phyloP scores from a whole-genome alignment of 2,113 vertebrate genomes.

The Daboia siamensis region DNA sequence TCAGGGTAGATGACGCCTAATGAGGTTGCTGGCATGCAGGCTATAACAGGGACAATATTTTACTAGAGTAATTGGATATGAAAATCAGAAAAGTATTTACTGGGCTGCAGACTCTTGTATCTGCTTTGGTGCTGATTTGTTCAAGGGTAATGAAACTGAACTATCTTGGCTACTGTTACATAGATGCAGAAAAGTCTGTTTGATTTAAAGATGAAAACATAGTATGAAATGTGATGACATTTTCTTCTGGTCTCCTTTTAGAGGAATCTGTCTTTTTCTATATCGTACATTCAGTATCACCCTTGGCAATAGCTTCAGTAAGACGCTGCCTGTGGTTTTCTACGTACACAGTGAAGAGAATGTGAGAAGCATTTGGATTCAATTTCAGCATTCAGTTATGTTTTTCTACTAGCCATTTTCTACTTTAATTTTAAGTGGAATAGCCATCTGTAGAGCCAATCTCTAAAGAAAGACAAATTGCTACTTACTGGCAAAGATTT shows the following conservation, averaged over 20 bases:
- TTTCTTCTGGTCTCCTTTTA: constrained; percentile 2
- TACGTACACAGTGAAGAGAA: neutral
- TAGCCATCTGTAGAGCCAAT: neutral
- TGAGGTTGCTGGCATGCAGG: neutral
- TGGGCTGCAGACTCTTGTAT: constrained; percentile 1
- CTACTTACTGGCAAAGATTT: neutral
- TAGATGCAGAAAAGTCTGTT: neutral
- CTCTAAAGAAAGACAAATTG: neutral
- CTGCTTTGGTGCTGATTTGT: neutral
- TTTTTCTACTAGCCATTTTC: neutral
- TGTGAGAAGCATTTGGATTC: neutral
- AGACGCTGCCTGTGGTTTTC: neutral
- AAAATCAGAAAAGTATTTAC: constrained; percentile 11
- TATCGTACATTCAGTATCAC: neutral
- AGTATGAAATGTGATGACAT: neutral
- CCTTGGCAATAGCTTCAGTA: neutral
- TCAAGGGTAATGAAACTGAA: neutral
- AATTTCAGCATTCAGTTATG: neutral
- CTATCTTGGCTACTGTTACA: constrained; percentile 8
- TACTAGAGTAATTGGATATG: constrained; percentile 12
- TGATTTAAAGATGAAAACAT: neutral
- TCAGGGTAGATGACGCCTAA: neutral
- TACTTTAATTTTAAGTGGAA: neutral
- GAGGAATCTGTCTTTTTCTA: neutral
- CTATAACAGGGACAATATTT: neutral